Evolutionary conservation across 2,113 vertebrate genomes (phyloP).

Genomic region (Syngnathus typhle): DNA sequence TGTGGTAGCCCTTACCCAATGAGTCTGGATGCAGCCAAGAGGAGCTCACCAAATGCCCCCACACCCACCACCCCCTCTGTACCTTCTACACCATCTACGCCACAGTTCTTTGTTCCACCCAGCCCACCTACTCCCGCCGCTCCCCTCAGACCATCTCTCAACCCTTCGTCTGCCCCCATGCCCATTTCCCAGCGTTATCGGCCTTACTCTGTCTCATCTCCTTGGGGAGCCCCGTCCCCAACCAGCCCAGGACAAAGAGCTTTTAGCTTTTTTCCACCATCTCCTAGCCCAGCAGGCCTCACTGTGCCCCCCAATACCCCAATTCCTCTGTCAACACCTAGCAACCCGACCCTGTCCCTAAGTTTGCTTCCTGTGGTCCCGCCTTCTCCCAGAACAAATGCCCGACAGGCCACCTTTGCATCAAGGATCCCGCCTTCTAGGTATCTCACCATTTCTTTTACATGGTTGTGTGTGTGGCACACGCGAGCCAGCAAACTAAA

Average conservation of each 20-base stretch:
- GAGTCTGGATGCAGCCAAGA: slow-evolving; percentile 63
- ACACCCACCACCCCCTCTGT: slow-evolving; percentile 47
- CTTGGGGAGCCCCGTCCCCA: slow-evolving; percentile 64
- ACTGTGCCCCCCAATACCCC: slow-evolving; percentile 68
- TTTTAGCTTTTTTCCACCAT: slow-evolving; percentile 35
- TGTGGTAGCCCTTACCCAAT: slow-evolving; percentile 79
- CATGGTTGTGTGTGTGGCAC: slow-evolving; percentile 48
- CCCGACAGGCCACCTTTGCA: slow-evolving; percentile 71
- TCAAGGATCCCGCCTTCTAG: slow-evolving; percentile 83
- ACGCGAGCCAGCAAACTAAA: slow-evolving; percentile 32
- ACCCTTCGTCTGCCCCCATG: slow-evolving; percentile 66
- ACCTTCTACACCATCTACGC: slow-evolving; percentile 43
- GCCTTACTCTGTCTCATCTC: slow-evolving; percentile 78
- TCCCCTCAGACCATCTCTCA: slow-evolving; percentile 41
- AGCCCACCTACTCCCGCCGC: slow-evolving; percentile 42
- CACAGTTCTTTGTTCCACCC: slow-evolving; percentile 52
- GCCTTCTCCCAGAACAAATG: slow-evolving; percentile 68
- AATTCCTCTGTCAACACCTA: slow-evolving; percentile 57
- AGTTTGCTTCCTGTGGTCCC: slow-evolving; percentile 61
- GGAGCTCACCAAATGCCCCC: slow-evolving; percentile 59
- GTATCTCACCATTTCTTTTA: slow-evolving; percentile 71
- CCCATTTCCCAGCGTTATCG: slow-evolving; percentile 82
- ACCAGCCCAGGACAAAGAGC: slow-evolving; percentile 58
- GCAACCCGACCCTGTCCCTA: slow-evolving; percentile 59
- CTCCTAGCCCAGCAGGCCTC: slow-evolving; percentile 47